These are phyloP conservation scores for Papilio machaon DNA, from an alignment of 1,140 invertebrate genomes.

Conservation along the genomic window DNA sequence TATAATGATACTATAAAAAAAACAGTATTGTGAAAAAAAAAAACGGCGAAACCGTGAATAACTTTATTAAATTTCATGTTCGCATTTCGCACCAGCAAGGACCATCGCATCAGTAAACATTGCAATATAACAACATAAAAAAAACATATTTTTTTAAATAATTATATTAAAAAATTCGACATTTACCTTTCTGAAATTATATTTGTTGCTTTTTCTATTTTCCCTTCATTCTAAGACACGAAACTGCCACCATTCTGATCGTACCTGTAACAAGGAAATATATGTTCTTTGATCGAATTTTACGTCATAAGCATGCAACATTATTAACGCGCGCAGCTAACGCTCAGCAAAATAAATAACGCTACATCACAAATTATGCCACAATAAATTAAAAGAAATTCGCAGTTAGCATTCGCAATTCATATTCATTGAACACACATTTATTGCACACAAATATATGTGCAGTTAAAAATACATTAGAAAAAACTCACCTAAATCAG, in stretches of 20 bases:
- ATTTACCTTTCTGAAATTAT: constrained; percentile 7
- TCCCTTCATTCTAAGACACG: neutral
- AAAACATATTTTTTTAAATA: neutral
- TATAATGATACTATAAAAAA: neutral
- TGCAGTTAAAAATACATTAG: neutral
- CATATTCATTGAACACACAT: neutral
- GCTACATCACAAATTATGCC: neutral
- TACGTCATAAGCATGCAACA: neutral
- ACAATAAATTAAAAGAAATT: neutral
- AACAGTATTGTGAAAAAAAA: neutral
- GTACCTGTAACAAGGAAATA: constrained; percentile 44
- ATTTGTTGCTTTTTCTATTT: neutral
- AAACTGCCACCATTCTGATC: neutral
- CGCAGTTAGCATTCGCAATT: neutral
- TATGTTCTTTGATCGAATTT: constrained; percentile 41
- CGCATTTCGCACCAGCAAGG: neutral
- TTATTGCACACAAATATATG: neutral
- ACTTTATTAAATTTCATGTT: neutral
- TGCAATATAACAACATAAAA: neutral
- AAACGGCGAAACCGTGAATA: neutral
- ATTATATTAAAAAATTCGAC: neutral
- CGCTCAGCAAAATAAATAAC: constrained; percentile 1
- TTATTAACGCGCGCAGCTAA: neutral
- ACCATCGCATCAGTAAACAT: neutral
- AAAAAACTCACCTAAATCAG: constrained; percentile 9